A percentile compares a stretch with the other conserved stretches of the same genome.
These are phyloP conservation scores for Cheilosia vernalis DNA, from an alignment of 2,888 invertebrate species.

Conservation along the genomic window DNA sequence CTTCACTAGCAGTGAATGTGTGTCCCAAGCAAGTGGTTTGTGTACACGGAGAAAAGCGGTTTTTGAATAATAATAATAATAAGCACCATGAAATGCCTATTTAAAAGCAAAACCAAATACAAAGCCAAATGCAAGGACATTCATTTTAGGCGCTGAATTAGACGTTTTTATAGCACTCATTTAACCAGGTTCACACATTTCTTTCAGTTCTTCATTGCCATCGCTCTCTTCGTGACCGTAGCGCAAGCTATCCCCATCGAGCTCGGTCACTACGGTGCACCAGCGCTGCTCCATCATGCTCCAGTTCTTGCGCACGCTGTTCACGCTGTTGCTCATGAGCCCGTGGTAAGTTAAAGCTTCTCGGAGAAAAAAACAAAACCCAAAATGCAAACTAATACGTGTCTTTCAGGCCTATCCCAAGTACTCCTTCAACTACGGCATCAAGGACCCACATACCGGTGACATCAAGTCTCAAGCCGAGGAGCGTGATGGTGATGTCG, in stretches of 20 bases:
- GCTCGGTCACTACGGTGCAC: conserved; percentile 80
- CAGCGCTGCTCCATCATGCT: conserved; percentile 78
- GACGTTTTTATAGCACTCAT: too few species aligned
- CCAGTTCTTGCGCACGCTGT: conserved; percentile 81
- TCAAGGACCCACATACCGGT: conserved; percentile 89
- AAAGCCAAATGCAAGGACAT: too few species aligned
- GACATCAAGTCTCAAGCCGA: conserved; percentile 89
- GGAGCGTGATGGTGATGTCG: conserved; percentile 88
- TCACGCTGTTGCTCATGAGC: conserved; percentile 81
- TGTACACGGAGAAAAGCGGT: too few species aligned
- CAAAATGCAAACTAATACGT: background rate
- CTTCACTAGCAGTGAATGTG: too few species aligned
- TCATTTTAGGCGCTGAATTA: too few species aligned
- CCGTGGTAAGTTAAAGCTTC: conserved; percentile 78
- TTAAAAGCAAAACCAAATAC: too few species aligned
- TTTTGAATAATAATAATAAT: too few species aligned
- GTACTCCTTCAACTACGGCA: conserved; percentile 89
- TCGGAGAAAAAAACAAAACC: background rate
- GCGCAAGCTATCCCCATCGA: conserved; percentile 82
- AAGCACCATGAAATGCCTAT: too few species aligned
- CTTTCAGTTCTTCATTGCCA: conserved; percentile 82
- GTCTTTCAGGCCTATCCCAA: conserved; percentile 86
- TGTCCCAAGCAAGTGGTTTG: too few species aligned
- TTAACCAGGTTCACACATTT: too few species aligned
- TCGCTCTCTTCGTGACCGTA: conserved; percentile 81